phyloP scores from a whole-genome alignment of 2,888 invertebrate species.

The Quadroppia sp. region DNA sequence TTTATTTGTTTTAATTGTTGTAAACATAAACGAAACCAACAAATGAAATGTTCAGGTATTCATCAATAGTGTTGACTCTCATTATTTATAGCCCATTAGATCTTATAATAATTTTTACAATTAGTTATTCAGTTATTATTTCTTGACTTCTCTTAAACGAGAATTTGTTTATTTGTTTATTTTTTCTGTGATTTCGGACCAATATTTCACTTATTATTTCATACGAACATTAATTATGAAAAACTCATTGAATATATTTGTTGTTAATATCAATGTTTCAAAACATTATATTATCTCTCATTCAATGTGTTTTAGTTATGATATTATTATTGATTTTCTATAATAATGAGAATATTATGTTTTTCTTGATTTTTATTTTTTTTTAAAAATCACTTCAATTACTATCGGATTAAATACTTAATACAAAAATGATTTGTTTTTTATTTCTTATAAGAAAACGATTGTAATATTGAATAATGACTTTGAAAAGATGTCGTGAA shows the following conservation, averaged over 20 bases:
- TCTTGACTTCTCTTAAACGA: not conserved
- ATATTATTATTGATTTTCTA: not conserved
- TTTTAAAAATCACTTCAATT: not conserved
- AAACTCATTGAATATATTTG: not conserved
- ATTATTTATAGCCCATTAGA: too few relatives aligned
- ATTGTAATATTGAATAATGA: not conserved
- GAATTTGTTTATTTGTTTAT: not conserved
- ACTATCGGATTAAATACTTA: not conserved
- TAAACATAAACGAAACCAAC: not conserved
- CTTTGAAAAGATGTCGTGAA: not conserved
- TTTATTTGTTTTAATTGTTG: not conserved
- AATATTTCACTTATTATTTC: too few relatives aligned
- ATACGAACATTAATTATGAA: not conserved
- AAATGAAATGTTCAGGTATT: slow-evolving; percentile 3
- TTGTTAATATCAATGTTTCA: not conserved
- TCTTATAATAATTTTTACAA: too few relatives aligned
- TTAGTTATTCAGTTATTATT: not conserved
- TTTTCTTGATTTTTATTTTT: not conserved
- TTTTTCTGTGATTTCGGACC: not conserved
- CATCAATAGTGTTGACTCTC: not conserved
- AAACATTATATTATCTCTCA: not conserved
- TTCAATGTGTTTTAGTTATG: not conserved
- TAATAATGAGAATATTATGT: not conserved
- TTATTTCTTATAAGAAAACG: not conserved
- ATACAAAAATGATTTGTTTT: slow-evolving; percentile 1